Evolutionary conservation across 2,888 invertebrate genomes (phyloP).

Genomic region (Tethea ocularis): DNA sequence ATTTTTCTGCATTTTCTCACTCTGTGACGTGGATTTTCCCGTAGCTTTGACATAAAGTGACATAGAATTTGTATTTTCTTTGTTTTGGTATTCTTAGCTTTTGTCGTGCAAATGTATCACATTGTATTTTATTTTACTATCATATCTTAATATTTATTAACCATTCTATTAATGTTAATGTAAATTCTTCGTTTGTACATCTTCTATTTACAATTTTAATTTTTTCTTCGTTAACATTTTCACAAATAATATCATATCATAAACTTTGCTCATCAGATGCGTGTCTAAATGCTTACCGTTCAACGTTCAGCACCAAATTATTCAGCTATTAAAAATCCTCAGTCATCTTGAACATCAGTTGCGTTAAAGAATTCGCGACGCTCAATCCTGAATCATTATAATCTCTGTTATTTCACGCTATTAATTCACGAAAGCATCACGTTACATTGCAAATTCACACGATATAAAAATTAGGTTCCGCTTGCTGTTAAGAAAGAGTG

Average conservation of each 20-base stretch:
- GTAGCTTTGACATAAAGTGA: neutral
- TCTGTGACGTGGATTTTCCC: neutral
- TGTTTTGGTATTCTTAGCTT: neutral
- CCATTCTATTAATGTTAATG: neutral
- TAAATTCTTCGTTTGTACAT: neutral
- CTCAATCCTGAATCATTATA: conserved; percentile 49
- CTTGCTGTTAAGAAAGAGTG: conserved; percentile 84
- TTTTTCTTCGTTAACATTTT: neutral
- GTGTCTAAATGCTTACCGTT: conserved; percentile 6
- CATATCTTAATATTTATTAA: neutral
- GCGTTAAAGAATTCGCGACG: conserved; percentile 17
- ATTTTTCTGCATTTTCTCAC: neutral
- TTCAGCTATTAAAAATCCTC: conserved; percentile 7
- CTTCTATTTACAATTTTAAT: neutral
- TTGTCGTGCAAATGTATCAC: too few species aligned
- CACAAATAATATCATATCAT: neutral
- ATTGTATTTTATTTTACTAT: too few species aligned
- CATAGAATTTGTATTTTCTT: neutral
- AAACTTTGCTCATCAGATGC: neutral
- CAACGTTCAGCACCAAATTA: conserved; percentile 5
- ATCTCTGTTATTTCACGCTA: conserved; percentile 69
- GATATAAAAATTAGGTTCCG: conserved; percentile 81
- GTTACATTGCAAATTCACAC: conserved; percentile 74
- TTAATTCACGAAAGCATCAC: conserved; percentile 48
- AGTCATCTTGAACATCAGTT: conserved; percentile 11